Evolutionary conservation across 2,113 vertebrate species (phyloP), one percentile per base, ranked within the genome.

Genomic region (Malurus elegans): DNA sequence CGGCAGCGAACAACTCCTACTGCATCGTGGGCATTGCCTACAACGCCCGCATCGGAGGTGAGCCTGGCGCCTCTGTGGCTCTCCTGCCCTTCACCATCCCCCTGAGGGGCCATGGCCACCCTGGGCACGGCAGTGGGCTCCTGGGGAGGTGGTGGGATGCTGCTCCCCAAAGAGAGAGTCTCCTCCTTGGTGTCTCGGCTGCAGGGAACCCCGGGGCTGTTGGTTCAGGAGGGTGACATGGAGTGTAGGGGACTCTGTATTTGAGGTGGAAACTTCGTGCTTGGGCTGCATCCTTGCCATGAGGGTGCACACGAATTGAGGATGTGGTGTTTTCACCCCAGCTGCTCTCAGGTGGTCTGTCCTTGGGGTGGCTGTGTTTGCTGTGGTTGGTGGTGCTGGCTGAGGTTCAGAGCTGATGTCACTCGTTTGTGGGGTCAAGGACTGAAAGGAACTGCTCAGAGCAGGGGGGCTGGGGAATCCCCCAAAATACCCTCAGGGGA

Each of bases 21-120:
- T 99, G 99, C 97, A 98, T 99, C 42, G 98, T 99, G 94, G 99
- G 99, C 86, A 98, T 99, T 2, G 99, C 99, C 3, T 99, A 99
- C 97, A 99, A 99, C 18, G 98, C 99, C 2, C 98, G 97, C 71
- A 99, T 99, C 8, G 99, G 99, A 98, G 99, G 99, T 99, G 97
- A 97, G 97, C 12, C 91, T 47, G 73, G 40, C 2, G 0, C 34
- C 69, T 20, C 79, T 8, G 16, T 3, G 5, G 34, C 36, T 58
- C 57, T 85, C 57, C 74, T 44, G 75, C 53, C 83, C 87, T 48
- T 57, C 11, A 3, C 40, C 8, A 1, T 3, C 18, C 58, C 61
- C 19, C 16, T 2, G 1, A 9, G 34, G 25, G 47, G 47, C 74
- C 1, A 0, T 1, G 12, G 47, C 57, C 61, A 8, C 44, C 34